Evolutionary conservation across 2,888 invertebrate genomes (phyloP), one percentile per base, ranked within the genome.

Genomic region (Agrotis clavis): DNA sequence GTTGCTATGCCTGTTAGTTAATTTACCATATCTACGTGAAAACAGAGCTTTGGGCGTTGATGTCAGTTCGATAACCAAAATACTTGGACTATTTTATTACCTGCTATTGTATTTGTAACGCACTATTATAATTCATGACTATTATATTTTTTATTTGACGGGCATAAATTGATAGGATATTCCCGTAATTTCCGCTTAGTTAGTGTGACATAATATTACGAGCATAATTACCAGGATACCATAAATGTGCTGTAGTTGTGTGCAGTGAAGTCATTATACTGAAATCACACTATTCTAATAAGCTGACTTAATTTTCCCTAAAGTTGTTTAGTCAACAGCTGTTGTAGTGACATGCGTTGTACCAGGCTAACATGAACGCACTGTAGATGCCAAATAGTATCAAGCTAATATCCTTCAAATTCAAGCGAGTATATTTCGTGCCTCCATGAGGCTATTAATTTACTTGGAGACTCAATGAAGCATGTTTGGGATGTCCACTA

Each of bases 201-300:
- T 67, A 35, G 47, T 41, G 30, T 60, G 19, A 45, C 25, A 67
- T 68, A 54, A 67, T 48, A 53, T 25, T 45, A 45, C 3, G 47
- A 30, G 19, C 19, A 6, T 19, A 41, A 76, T 7, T 53, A 74
- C 73, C 47, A 76, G 76, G 67, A 25, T 60, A 67, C 16, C 68
- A 74, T 54, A 2, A 0, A 19, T 14, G 18, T 35, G 18, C 57
- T 25, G 35, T 74, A 64, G 67, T 67, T 48, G n/a, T 18, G 35
- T 25, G 19, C 11, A 75, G 50, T 75, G 57, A 66, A 18, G 45
- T 59, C 45, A 75, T 11, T 41, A 48, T 50, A 62, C 59, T 30
- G 19, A 47, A 67, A 35, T 25, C 47, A 74, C 16, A 35, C 4
- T 1, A 50, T 5, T 19, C 11, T 4, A 1, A 30, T n/a, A 61